Conservation (phyloP, 2,113 vertebrate genomes). For the Rhinichthys klamathensis region DNA sequence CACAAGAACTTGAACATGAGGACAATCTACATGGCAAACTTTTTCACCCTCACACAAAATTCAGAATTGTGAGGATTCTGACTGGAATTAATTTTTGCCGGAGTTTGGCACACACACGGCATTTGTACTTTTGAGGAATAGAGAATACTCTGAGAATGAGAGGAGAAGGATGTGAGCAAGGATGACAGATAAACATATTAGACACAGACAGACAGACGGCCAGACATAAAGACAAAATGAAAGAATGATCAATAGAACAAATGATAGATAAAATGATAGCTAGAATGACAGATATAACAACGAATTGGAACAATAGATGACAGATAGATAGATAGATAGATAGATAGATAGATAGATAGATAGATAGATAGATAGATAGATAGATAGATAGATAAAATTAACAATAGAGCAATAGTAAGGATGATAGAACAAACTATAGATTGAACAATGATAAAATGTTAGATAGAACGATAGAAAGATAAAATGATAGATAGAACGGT, state of each 20-base stretch:
- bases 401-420: too few species aligned
- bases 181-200: background rate
- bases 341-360: background rate
- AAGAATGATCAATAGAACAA: background rate
- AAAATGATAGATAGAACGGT: too few species aligned
- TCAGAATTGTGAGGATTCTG: too few species aligned
- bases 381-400: background rate
- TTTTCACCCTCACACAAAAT: too few species aligned
- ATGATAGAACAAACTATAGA: background rate
- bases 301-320: background rate
- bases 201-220: background rate
- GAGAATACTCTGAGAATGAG: conserved; percentile 17
- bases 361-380: background rate
- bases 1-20: too few species aligned
- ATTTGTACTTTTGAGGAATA: background rate
- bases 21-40: too few species aligned
- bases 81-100: background rate
- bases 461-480: too few species aligned
- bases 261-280: background rate
- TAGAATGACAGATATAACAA: background rate
- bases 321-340: background rate
- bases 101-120: conserved; percentile 36
- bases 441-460: too few species aligned
- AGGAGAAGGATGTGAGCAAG: background rate
- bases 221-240: conserved; percentile 1